Conservation (phyloP, 2,797 vertebrate genomes). For the Lagodon rhomboides region DNA sequence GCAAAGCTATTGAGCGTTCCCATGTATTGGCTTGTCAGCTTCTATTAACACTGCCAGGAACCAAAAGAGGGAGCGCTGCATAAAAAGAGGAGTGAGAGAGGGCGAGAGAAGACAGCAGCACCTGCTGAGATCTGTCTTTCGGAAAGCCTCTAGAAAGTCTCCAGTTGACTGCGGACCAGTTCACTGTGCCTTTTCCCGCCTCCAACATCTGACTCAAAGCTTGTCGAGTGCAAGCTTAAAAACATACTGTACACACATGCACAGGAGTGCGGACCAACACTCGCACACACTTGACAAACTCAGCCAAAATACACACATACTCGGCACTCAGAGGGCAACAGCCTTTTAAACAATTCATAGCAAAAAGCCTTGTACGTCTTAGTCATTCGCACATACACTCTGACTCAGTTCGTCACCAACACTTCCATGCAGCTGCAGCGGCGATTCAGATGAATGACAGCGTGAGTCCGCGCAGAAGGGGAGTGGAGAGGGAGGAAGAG, state of each 20-base stretch:
- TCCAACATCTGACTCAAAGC: conserved; percentile 66
- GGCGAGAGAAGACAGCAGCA: conserved; percentile 54
- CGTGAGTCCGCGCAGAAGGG: conserved; percentile 7
- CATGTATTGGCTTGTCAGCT: conserved; percentile 67
- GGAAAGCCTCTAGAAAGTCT: conserved; percentile 56
- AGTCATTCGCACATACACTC: conserved; percentile 47
- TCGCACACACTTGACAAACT: conserved; percentile 33
- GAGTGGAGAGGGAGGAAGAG: conserved; percentile 13
- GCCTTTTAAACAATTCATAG: conserved; percentile 63
- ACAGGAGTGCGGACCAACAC: conserved; percentile 22
- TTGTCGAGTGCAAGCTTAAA: conserved; percentile 55
- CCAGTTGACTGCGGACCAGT: conserved; percentile 50
- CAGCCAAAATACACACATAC: conserved; percentile 34
- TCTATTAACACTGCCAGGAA: conserved; percentile 61
- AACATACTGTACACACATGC: conserved; percentile 39
- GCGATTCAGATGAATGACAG: conserved; percentile 52
- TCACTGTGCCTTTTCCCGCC: conserved; percentile 51
- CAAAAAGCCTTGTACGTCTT: conserved; percentile 50
- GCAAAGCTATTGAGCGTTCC: conserved; percentile 52
- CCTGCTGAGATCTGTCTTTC: conserved; percentile 64
- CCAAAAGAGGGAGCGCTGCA: conserved; percentile 51
- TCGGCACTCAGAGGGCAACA: conserved; percentile 50
- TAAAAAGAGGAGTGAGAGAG: conserved; percentile 46
- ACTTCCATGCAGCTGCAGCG: conserved; percentile 32
- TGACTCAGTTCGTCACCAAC: conserved; percentile 31